phyloP scores from a whole-genome alignment of 2,113 vertebrate genomes.

The Rana temporaria region DNA sequence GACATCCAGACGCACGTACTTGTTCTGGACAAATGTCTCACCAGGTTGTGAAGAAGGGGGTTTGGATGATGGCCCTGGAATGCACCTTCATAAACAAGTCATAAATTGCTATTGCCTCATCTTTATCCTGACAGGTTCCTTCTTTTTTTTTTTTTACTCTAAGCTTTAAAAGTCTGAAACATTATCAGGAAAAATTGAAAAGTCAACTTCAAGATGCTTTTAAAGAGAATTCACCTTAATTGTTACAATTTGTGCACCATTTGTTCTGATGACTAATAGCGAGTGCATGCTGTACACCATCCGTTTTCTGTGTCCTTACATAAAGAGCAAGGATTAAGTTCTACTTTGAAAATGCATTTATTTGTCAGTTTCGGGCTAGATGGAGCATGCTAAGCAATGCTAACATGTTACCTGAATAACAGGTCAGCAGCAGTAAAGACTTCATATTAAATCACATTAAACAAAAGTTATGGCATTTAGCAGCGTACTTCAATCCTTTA shows the following conservation, averaged over 20 bases:
- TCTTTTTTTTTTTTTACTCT: neutral
- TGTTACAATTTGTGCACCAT: constrained; percentile 13
- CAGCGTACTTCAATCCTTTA: constrained; percentile 11
- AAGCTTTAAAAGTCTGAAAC: neutral
- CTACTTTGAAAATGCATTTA: constrained; percentile 15
- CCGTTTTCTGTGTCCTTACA: constrained; percentile 7
- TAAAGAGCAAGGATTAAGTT: constrained; percentile 10
- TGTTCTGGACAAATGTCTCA: too few relatives aligned
- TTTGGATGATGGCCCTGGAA: too few relatives aligned
- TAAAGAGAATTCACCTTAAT: neutral
- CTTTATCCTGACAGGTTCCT: too few relatives aligned
- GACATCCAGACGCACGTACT: too few relatives aligned
- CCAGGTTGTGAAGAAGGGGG: too few relatives aligned
- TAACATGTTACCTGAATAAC: constrained; percentile 7
- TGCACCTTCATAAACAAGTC: too few relatives aligned
- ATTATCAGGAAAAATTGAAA: neutral
- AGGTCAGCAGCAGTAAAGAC: constrained; percentile 13
- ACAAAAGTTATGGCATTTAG: constrained; percentile 21
- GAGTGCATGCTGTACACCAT: constrained; percentile 3
- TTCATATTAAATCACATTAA: constrained; percentile 15
- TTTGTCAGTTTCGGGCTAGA: constrained; percentile 33
- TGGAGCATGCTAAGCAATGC: neutral
- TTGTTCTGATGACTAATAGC: constrained; percentile 14
- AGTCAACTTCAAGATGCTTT: neutral
- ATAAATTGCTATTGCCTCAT: too few relatives aligned